Evolutionary conservation across 2,113 vertebrate species (phyloP).

Genomic region (Centropristis striata): DNA sequence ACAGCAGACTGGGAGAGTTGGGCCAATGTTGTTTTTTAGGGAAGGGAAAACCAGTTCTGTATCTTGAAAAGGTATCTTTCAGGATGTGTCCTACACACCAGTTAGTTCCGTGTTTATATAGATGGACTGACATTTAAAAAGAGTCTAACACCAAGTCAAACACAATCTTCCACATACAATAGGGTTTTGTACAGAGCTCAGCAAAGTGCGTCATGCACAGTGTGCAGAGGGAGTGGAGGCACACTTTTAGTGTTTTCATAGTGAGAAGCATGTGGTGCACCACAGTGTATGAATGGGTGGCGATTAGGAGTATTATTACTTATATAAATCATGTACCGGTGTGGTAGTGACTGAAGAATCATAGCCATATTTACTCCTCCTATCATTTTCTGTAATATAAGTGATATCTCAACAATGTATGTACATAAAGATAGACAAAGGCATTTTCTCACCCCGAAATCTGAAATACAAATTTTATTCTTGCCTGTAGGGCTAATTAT

Average conservation of each 20-base stretch:
- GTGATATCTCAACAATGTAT: neutral
- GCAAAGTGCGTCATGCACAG: neutral
- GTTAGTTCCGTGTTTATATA: neutral
- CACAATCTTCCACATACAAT: too few relatives aligned
- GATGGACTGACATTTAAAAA: neutral
- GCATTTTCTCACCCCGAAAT: neutral
- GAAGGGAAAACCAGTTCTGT: neutral
- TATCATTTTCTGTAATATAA: slow-evolving; percentile 8
- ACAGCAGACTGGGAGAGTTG: slow-evolving; percentile 5
- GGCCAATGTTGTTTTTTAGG: neutral
- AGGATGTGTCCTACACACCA: neutral
- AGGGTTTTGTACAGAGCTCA: neutral
- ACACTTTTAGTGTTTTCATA: neutral
- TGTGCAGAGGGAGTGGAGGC: neutral
- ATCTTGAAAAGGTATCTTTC: neutral
- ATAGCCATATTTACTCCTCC: neutral
- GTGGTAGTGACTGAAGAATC: neutral
- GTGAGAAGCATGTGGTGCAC: neutral
- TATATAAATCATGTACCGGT: neutral
- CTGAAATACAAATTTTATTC: neutral
- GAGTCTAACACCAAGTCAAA: neutral
- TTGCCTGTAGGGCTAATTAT: too few relatives aligned
- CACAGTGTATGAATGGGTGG: neutral
- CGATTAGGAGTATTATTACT: neutral
- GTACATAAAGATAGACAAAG: neutral